Evolutionary conservation across 2,888 invertebrate species (phyloP).

Genomic region (Pediacus dermestoides): DNA sequence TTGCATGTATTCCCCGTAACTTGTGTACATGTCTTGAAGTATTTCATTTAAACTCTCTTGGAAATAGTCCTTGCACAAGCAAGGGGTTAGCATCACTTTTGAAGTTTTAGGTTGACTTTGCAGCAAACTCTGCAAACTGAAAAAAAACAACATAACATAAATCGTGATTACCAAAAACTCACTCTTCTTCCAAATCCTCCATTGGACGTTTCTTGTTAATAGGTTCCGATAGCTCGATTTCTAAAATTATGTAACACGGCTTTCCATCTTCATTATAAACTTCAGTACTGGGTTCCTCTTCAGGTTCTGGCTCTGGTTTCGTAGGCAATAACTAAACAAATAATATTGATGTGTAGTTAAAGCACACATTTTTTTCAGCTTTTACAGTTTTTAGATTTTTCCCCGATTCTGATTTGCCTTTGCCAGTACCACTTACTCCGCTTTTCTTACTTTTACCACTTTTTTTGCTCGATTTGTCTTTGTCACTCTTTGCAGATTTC

Average conservation of each 20-base stretch:
- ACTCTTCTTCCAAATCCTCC: conserved; percentile 39
- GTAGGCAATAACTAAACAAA: conserved; percentile 22
- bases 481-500: conserved; percentile 14
- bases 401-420: too few relatives aligned
- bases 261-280: conserved; percentile 40
- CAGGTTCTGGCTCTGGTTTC: conserved; percentile 28
- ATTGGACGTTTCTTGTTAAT: conserved; percentile 33
- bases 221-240: conserved; percentile 43
- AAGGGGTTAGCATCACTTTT: conserved; percentile 33
- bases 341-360: too few relatives aligned
- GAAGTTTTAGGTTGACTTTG: conserved; percentile 13
- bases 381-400: too few relatives aligned
- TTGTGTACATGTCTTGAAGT: conserved; percentile 36
- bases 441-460: too few relatives aligned
- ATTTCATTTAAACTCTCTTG: conserved; percentile 36
- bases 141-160: neutral
- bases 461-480: too few relatives aligned
- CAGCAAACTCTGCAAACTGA: conserved; percentile 10
- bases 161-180: conserved; percentile 11
- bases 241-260: conserved; percentile 44
- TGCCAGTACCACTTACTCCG: too few relatives aligned
- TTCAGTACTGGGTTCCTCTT: conserved; percentile 37
- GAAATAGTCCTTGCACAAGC: conserved; percentile 37
- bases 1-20: conserved; percentile 34
- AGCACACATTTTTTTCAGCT: too few relatives aligned